phyloP scores from a whole-genome alignment of 2,797 vertebrate species.

The Cryptoprocta ferox region DNA sequence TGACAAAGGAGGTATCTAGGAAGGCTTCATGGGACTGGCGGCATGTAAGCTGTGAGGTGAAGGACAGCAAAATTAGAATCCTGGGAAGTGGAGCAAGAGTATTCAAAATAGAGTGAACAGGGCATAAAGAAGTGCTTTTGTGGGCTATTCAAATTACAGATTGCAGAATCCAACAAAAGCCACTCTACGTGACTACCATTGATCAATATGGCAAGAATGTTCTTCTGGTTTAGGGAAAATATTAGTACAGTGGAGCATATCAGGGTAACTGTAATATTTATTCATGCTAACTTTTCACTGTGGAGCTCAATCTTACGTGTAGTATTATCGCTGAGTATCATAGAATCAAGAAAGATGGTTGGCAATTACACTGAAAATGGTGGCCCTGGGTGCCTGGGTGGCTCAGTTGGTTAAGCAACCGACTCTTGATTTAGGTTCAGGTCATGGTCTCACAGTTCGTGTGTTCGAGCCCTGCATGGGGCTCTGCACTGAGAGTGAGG shows the following conservation, averaged over 20 bases:
- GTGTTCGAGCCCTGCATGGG: no score
- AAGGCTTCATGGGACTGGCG: not conserved
- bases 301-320: not conserved
- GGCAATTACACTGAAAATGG: not conserved
- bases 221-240: constrained; percentile 7
- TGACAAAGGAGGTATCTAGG: not conserved
- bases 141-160: not conserved
- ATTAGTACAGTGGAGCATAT: not conserved
- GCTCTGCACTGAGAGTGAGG: no score
- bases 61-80: not conserved
- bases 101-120: not conserved
- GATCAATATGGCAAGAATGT: not conserved
- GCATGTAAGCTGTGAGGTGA: not conserved
- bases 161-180: not conserved
- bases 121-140: not conserved
- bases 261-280: not conserved
- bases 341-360: not conserved
- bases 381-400: no score
- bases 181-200: not conserved
- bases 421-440: no score
- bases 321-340: not conserved
- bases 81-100: not conserved
- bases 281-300: not conserved
- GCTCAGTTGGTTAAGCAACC: no score
- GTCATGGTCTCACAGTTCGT: no score